Evolutionary conservation across 2,888 invertebrate species (phyloP).

Genomic region (Cheilosia grossa): DNA sequence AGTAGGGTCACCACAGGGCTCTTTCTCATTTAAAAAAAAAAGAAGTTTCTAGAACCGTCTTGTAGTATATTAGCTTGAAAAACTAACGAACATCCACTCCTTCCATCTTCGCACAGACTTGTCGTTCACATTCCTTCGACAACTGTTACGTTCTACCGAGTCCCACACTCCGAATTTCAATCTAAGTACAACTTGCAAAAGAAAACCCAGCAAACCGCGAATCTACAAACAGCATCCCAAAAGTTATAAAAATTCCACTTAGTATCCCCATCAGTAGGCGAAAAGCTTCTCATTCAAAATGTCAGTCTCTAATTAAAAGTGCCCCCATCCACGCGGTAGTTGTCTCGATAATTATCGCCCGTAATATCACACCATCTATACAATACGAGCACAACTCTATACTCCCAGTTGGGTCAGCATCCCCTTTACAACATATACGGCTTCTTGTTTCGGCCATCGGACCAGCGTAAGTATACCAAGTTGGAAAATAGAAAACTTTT

Average conservation of each 20-base stretch:
- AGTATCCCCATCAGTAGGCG: background rate
- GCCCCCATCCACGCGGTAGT: slow-evolving; percentile 20
- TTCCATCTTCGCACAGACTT: no score
- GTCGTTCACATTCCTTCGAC: no score
- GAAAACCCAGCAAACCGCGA: background rate
- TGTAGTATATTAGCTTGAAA: no score
- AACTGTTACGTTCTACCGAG: no score
- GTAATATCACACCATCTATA: slow-evolving; percentile 58
- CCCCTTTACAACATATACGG: slow-evolving; percentile 60
- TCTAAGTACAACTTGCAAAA: background rate
- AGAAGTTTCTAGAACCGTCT: no score
- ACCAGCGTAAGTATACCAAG: slow-evolving; percentile 43
- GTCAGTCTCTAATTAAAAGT: slow-evolving; percentile 45
- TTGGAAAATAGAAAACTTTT: slow-evolving; percentile 74
- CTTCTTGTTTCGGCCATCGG: slow-evolving; percentile 45
- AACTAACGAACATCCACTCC: no score
- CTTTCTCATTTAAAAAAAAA: no score
- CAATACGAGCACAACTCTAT: slow-evolving; percentile 6
- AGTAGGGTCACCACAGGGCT: no score
- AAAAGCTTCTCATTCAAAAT: slow-evolving; percentile 25
- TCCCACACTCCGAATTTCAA: no score
- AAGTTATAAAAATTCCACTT: background rate
- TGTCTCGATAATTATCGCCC: slow-evolving; percentile 60
- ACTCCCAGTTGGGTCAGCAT: slow-evolving; percentile 47
- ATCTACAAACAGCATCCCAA: background rate